Percentiles rank a stretch among this genome's conserved stretches.
These are phyloP conservation scores for Eupithecia pulchellata DNA, from an alignment of 2,888 invertebrate species.

Conservation along the genomic window DNA sequence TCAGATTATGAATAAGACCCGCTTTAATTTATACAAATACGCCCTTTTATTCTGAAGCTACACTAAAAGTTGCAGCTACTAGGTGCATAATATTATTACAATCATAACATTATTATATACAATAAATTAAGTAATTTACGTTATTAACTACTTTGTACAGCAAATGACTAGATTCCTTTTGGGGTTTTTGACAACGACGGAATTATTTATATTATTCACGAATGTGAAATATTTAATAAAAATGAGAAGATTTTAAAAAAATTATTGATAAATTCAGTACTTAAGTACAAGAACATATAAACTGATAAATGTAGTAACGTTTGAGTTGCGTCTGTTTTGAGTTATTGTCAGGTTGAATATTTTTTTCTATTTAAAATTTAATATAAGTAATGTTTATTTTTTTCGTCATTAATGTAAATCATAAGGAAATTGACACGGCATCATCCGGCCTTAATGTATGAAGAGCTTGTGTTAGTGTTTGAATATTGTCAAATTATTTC, in stretches of 20 bases:
- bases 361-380: too few species aligned
- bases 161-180: constrained; percentile 73
- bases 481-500: not conserved
- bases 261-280: not conserved
- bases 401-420: not conserved
- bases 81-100: constrained; percentile 43
- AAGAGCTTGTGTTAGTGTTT: not conserved
- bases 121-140: constrained; percentile 52
- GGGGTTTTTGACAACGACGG: constrained; percentile 18
- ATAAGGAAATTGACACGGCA: not conserved
- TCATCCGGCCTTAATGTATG: not conserved
- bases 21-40: constrained; percentile 28
- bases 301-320: not conserved
- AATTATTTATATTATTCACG: not conserved
- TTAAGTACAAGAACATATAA: too few species aligned
- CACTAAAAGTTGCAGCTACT: constrained; percentile 53
- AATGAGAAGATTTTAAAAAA: not conserved
- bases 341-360: not conserved
- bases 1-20: constrained; percentile 2
- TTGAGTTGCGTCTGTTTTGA: too few species aligned
- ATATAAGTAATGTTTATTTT: not conserved
- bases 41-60: constrained; percentile 43
- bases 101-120: constrained; percentile 57
- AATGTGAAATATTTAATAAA: not conserved
- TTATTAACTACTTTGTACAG: constrained; percentile 77